These are phyloP conservation scores for Phataginus tetradactyla DNA, from an alignment of 2,797 vertebrate species.

Conservation along the genomic window DNA sequence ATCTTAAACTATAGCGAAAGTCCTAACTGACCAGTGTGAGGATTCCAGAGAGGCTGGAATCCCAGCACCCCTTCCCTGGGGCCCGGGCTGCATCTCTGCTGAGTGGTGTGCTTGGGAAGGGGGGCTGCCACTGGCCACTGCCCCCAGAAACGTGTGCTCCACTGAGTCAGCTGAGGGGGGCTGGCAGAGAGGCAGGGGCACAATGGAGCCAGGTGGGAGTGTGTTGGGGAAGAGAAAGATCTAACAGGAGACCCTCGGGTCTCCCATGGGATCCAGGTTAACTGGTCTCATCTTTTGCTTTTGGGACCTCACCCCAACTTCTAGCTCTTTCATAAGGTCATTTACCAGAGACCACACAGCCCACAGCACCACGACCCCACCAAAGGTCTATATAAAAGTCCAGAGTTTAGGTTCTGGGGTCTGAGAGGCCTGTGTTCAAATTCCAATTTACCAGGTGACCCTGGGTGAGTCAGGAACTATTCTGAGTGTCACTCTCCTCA, in stretches of 20 bases:
- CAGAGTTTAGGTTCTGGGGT: neutral
- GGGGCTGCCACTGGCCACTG: neutral
- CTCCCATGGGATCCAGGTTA: neutral
- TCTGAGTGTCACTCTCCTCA: neutral
- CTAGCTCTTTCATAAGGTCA: neutral
- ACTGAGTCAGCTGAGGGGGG: neutral
- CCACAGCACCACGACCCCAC: neutral
- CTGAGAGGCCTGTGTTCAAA: neutral
- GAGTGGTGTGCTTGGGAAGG: neutral
- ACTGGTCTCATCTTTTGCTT: neutral
- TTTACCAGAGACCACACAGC: neutral
- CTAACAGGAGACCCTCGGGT: neutral
- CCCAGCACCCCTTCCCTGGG: too few relatives aligned
- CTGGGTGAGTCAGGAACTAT: neutral
- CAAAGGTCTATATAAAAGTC: neutral
- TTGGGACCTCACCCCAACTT: neutral
- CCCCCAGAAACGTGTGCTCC: neutral
- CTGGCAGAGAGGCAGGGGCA: neutral
- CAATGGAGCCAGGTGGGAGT: neutral
- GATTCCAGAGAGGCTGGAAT: neutral
- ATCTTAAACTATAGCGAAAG: neutral
- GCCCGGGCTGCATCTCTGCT: neutral
- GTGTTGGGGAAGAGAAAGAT: neutral
- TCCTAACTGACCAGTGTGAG: neutral
- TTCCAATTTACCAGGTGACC: neutral